phyloP scores from a whole-genome alignment of 2,113 vertebrate species.

The Oncorhynchus mykiss region DNA sequence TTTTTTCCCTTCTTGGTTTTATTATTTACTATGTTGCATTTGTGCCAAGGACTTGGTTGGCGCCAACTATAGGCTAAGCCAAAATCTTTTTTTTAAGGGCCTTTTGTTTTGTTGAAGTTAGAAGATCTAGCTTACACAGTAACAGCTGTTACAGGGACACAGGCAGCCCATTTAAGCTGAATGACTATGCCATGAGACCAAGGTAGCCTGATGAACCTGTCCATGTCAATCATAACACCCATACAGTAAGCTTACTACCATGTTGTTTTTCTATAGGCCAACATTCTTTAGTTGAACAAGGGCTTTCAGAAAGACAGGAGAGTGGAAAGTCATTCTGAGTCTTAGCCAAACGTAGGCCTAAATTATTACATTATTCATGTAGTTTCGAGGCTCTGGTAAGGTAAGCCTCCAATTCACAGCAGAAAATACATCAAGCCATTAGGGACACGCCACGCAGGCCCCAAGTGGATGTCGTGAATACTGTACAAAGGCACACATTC shows the following conservation, averaged over 20 bases:
- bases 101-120: conserved; percentile 6
- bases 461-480: not conserved
- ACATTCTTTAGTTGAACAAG: not conserved
- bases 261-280: not conserved
- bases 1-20: conserved; percentile 43
- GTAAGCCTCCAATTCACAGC: conserved; percentile 31
- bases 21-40: conserved; percentile 42
- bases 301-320: no score
- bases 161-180: conserved; percentile 1
- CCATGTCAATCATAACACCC: not conserved
- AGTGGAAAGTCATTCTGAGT: no score
- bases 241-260: not conserved
- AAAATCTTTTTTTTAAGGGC: conserved; percentile 17
- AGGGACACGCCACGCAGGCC: not conserved
- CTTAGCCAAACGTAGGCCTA: no score
- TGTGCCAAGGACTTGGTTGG: conserved; percentile 50
- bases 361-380: conserved; percentile 12
- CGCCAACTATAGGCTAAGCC: conserved; percentile 5
- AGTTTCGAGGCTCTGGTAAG: conserved; percentile 35
- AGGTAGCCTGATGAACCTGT: conserved; percentile 13
- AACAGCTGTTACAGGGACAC: conserved; percentile 13
- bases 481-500: not conserved
- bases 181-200: conserved; percentile 8
- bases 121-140: conserved; percentile 5
- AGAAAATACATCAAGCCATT: conserved; percentile 1